Base-by-base conservation (phyloP, 2,797 vertebrate species). In the Sebastes elongatus region DNA sequence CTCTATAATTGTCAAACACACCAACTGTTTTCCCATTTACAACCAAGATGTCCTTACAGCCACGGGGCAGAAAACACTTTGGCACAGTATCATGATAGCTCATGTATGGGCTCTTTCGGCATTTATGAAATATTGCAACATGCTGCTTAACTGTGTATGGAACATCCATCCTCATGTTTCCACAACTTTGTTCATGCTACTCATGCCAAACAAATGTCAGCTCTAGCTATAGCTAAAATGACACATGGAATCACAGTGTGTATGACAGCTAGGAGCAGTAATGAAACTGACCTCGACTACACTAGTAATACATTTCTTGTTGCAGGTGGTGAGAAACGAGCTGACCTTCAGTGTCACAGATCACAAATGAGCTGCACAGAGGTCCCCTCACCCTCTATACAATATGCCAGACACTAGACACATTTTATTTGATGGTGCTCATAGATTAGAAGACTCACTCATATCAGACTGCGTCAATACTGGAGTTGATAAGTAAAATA, bases 71-170 rank as follows among this genome's bases (percentile, higher is more conserved):
- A 69, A 64, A 56, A 72, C 42, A 71, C 55, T 63, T 33, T 27
- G 33, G 49, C 46, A 53, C 66, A 64, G 20, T 68, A 20, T 28
- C n/a, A 53, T 55, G 25, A 57, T 46, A 52, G 35, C 59, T 59
- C 49, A 64, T 33, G 23, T 63, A 4, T 68, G 6, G 9, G 28
- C 1, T 33, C 57, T 68, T 64, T 57, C 38, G 33, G 38, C 10
- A 11, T 70, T 67, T 49, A 46, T 62, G 28, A 80, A 74, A 64
- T 70, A 72, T 46, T 55, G 35, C 62, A 80, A 68, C 27, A 71
- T 67, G 32, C 71, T 70, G 65, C 5, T 56, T 35, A 22, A 38
- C 65, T 72, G 61, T 63, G 32, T 60, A 23, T 55, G 18, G 49
- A 76, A 56, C 22, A 56, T 10, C 11, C n/a, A 22, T 69, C 60